Base-by-base conservation (phyloP, 2,113 vertebrate genomes). In the Pelobates fuscus region DNA sequence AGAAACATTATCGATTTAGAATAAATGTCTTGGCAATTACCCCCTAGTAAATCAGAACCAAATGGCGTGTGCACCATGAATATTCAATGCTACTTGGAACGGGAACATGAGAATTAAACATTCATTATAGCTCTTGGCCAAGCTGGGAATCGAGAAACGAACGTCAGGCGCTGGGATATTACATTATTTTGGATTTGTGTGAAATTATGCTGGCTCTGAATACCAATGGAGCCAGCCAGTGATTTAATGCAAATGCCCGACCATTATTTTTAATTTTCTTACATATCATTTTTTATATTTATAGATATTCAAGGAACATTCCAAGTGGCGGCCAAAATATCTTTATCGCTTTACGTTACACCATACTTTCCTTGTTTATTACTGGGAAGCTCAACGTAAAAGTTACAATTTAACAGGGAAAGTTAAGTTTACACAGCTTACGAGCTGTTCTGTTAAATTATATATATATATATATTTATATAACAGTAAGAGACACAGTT, bases 1-100 rank as follows among this genome's bases (percentile, higher is more conserved):
- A 84, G 78, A 78, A 30, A 71, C 66, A 76, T 58, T 54, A 72
- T n/a, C 29, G 8, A 8, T 26, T 17, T n/a, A 23, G 21, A 23
- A 21, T 8, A 12, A 41, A 43, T 43, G 8, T 37, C 32, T 10
- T 5, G 32, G 32, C 32, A 37, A 37, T 37, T 37, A 37, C 32
- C 32, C 32, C 32, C 32, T n/a, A 37, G 57, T 8, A 26, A 25
- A 60, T 60, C 24, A 25, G 8, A 60, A 27, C 27, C 43, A 46
- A 49, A 26, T 46, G 64, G 43, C 14, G 15, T 24, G 20, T 25
- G 24, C 1, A 11, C 18, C 59, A 54, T 64, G 59, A 72, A 72
- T 72, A 72, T 64, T 54, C 44, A 63, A 18, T n/a, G 12, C n/a
- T 23, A 30, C 24, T 24, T 32, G 59, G 59, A 63, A 44, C 21